Evolutionary conservation across 2,113 vertebrate species (phyloP), one percentile per base, ranked within the genome.

Genomic region (Epinephelus fuscoguttatus): DNA sequence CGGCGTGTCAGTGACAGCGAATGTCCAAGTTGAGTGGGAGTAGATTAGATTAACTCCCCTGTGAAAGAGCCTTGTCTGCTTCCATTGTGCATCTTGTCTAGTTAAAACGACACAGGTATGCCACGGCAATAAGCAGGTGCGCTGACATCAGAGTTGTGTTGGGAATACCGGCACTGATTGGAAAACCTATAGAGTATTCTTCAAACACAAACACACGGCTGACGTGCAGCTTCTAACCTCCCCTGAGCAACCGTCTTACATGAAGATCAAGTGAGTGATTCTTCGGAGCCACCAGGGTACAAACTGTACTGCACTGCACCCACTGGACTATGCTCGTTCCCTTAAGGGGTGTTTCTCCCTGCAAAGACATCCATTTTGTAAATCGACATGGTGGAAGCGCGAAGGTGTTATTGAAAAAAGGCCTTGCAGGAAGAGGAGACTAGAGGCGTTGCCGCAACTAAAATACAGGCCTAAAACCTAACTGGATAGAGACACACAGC

Each of bases 21-120:
- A 80, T 88, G 91, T 93, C 91, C 92, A 88, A 70, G 92, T 84
- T 80, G 91, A 92, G 89, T 45, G 80, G 86, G 84, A 92, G 89
- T 87, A 87, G 91, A 93, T 93, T 92, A 91, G 90, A 93, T 93
- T 90, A 92, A 91, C 84, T 93, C 91, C 92, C 91, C 84, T 86
- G 90, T 92, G 92, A 92, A 92, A 76, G 88, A 91, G 89, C 79
- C 90, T 92, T 93, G 93, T 93, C 93, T 83, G 79, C 84, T 89
- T 85, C 84, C 90, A 93, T 93, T 88, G 86, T 79, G 90, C 91
- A 82, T 90, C 86, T 86, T 91, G 93, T 93, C 93, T 93, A 61
- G 84, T 93, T 92, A 91, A 90, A 86, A 84, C 74, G 78, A 86
- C 82, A 60, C 90, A 87, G 92, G 91, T 89, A 88, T 13, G 88